A percentile compares a stretch with the other conserved stretches of the same genome.
Evolutionary conservation across 1,140 invertebrate genomes (phyloP).

Genomic region (Cherax destructor): DNA sequence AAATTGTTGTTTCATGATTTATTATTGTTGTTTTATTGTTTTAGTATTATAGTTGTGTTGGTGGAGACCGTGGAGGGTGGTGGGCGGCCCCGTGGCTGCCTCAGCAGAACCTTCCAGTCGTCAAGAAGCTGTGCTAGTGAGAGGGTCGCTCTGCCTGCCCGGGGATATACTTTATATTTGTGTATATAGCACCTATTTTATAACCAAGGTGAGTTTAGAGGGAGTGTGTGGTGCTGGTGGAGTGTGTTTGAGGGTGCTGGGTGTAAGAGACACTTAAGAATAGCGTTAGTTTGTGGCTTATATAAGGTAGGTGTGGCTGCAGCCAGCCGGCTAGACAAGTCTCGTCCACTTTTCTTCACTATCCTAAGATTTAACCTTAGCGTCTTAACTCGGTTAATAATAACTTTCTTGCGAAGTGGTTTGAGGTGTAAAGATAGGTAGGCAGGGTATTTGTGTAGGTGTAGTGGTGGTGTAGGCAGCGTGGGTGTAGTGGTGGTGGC

Average conservation of each 20-base stretch:
- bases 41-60: slow-evolving; percentile 11
- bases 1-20: background rate
- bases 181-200: slow-evolving; percentile 70
- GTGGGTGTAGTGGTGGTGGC: too few species aligned
- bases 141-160: slow-evolving; percentile 57
- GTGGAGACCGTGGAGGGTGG: slow-evolving; percentile 45
- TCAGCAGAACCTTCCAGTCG: slow-evolving; percentile 54
- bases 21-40: background rate
- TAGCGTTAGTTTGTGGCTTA: background rate
- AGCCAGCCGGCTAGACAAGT: background rate
- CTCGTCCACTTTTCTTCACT: too few species aligned
- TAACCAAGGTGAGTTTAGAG: slow-evolving; percentile 55
- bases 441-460: too few species aligned
- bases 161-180: slow-evolving; percentile 68
- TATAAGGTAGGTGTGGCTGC: slow-evolving; percentile 45
- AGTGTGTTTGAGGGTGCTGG: too few species aligned
- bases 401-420: too few species aligned
- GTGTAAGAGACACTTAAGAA: background rate
- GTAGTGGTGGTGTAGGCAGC: too few species aligned
- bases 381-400: too few species aligned
- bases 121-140: slow-evolving; percentile 65
- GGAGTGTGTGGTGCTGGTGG: too few species aligned
- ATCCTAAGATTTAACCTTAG: too few species aligned
- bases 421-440: too few species aligned
- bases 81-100: slow-evolving; percentile 55